Base-by-base conservation (phyloP, 23 tunicate genomes). In the Trididemnum miniatum region DNA sequence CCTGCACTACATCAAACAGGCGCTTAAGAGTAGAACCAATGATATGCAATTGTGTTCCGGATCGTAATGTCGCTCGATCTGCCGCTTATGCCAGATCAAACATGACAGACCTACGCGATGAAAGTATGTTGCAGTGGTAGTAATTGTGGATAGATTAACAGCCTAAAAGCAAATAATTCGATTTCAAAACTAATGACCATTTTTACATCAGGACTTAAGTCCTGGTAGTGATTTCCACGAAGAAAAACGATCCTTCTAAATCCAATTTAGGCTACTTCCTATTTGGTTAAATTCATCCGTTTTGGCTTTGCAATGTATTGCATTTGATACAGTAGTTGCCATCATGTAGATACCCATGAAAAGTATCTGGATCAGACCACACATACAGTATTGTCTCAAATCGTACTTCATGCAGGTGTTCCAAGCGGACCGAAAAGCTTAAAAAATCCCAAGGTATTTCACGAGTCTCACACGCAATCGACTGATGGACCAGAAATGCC, bases 391-490 rank as follows among this genome's bases (percentile, higher is more conserved):
- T n/a, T n/a, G n/a, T n/a, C n/a, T n/a, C n/a, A n/a, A n/a, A n/a
- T n/a, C n/a, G n/a, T n/a, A n/a, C n/a, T 49, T 49, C 18, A 18
- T 9, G 57, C 67, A 69, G 75, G 25, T n/a, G 75, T 88, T 35
- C 80, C 65, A 23, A 88, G 87, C 34, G 93, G 93, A 20, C 78
- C 80, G 28, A 76, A 44, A 20, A 84, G 87, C 18, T 29, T 88
- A 30, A 88, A 88, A 31, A 36, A 77, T 1, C 87, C 86, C 7
- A 80, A 88, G 18, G 60, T 88, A 1, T 35, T 88, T 2, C 93
- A 88, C 87, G 93, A 88, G 38, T 88, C 87, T 50, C 93, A 88
- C 79, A 82, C 87, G 3, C 93, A 88, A 67, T 88, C 93, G 1
- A 88, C 93, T 0, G 93, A 88, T 51, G 87, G 87, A 1, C 93